These are phyloP conservation scores for Microplitis demolitor DNA, from an alignment of 1,140 invertebrate genomes.

Conservation along the genomic window DNA sequence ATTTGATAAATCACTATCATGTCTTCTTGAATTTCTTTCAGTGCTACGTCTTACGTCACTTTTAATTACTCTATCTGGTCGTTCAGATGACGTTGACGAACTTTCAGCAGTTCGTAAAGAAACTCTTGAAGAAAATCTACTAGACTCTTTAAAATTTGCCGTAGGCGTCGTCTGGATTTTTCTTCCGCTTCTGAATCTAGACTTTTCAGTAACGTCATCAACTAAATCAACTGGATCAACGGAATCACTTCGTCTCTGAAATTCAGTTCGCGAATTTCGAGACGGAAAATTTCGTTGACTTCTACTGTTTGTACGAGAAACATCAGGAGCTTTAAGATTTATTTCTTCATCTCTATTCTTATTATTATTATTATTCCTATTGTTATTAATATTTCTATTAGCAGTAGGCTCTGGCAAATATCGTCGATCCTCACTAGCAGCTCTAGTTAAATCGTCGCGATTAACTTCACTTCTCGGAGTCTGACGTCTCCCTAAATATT, in stretches of 20 bases:
- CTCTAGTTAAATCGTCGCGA: slow-evolving; percentile 3
- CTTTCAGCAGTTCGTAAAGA: not conserved
- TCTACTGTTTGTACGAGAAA: not conserved
- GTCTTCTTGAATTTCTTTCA: slow-evolving; percentile 28
- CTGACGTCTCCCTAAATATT: not conserved
- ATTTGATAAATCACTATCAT: slow-evolving; percentile 21
- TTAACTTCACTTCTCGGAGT: not conserved
- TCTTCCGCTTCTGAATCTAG: slow-evolving; percentile 44
- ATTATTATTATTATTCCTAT: not conserved
- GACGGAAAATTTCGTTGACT: not conserved
- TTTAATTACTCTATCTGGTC: slow-evolving; percentile 1
- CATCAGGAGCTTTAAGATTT: not conserved
- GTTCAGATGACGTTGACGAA: not conserved
- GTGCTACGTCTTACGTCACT: not conserved
- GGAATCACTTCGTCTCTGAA: slow-evolving; percentile 24
- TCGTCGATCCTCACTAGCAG: slow-evolving; percentile 12
- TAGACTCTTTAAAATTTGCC: slow-evolving; percentile 33
- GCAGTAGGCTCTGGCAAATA: slow-evolving; percentile 10
- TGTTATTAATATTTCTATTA: not conserved
- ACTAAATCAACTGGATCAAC: slow-evolving; percentile 31
- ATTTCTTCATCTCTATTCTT: not conserved
- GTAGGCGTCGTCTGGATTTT: slow-evolving; percentile 42
- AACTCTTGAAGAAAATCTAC: slow-evolving; percentile 17
- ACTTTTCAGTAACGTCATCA: slow-evolving; percentile 29
- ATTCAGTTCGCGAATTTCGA: not conserved